A percentile compares a stretch with the other conserved stretches of the same genome.
phyloP scores from a whole-genome alignment of 2,113 vertebrate genomes.

The Buteo buteo region DNA sequence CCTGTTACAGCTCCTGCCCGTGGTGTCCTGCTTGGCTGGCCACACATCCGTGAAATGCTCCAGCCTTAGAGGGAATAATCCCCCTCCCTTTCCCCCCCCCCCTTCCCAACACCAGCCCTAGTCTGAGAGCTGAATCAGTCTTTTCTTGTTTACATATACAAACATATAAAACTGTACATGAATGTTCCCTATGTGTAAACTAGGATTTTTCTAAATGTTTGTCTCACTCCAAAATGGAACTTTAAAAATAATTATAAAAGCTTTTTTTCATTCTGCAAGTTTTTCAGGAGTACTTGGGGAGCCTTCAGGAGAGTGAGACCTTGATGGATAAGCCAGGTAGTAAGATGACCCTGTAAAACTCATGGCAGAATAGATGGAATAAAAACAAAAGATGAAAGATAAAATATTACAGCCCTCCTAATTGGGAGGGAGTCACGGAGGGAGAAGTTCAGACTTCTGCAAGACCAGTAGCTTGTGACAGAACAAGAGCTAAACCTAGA shows the following conservation, averaged over 20 bases:
- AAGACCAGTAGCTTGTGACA: neutral
- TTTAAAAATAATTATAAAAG: neutral
- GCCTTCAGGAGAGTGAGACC: neutral
- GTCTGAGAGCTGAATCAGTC: neutral
- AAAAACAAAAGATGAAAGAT: neutral
- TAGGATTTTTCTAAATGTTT: neutral
- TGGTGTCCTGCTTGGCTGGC: neutral
- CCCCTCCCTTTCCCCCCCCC: too few species aligned
- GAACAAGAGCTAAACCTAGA: neutral
- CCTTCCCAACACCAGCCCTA: too few species aligned
- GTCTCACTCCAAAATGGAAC: neutral
- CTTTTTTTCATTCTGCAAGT: neutral
- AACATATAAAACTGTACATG: neutral
- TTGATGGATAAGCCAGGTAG: neutral
- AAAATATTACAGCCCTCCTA: neutral
- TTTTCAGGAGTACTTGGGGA: neutral
- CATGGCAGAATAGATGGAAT: neutral
- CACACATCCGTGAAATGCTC: neutral
- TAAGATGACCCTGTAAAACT: neutral
- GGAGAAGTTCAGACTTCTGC: neutral
- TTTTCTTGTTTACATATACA: neutral
- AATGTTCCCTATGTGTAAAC: neutral
- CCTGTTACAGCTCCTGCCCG: fast-evolving
- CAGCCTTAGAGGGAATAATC: neutral
- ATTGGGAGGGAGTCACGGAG: neutral